Conservation (phyloP, 2,113 vertebrate species). For the Eulacestoma nigropectus region DNA sequence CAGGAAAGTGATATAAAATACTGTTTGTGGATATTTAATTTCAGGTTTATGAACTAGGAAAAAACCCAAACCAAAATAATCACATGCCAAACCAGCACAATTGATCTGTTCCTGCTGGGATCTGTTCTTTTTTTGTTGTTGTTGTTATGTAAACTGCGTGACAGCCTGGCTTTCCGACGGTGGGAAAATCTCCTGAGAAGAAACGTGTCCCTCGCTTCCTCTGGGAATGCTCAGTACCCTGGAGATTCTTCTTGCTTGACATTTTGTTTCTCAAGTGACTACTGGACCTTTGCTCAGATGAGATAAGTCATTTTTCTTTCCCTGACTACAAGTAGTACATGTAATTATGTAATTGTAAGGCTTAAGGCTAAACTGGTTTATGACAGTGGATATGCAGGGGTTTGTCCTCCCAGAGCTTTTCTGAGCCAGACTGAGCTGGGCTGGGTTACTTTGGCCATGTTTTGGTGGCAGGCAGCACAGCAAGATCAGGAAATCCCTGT, state of each 20-base stretch:
- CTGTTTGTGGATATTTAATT: background rate
- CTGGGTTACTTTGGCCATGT: background rate
- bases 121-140: background rate
- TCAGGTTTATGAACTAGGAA: background rate
- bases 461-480: background rate
- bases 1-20: background rate
- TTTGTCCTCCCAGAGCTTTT: background rate
- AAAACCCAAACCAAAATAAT: background rate
- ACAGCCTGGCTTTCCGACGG: background rate
- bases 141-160: background rate
- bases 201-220: slow-evolving; percentile 58
- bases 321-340: background rate
- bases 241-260: slow-evolving; percentile 52
- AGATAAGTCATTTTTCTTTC: background rate
- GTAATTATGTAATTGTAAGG: background rate
- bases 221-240: slow-evolving; percentile 65
- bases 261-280: slow-evolving; percentile 56
- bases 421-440: background rate
- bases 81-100: background rate
- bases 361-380: background rate
- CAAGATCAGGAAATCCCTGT: background rate
- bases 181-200: slow-evolving; percentile 69
- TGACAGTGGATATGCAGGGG: background rate
- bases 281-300: background rate
- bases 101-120: slow-evolving; percentile 37